Evolutionary conservation across 2,113 vertebrate genomes (phyloP).

Genomic region (Laticauda colubrina): DNA sequence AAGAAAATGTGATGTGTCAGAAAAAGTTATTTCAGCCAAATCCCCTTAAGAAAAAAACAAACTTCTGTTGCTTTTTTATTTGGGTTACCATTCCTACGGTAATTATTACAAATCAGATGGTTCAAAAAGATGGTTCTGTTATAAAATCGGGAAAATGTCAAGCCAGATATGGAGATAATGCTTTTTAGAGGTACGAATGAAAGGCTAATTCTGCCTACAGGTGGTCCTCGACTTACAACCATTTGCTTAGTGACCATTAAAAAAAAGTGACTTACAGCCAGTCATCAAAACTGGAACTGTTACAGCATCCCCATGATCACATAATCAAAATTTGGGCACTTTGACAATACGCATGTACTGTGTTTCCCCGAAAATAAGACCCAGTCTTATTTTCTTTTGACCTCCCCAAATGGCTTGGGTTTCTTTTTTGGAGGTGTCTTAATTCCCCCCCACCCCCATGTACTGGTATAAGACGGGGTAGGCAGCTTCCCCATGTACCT

Average conservation of each 20-base stretch:
- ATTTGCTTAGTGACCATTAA: neutral
- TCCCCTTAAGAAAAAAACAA: neutral
- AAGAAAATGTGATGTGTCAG: neutral
- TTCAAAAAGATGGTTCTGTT: neutral
- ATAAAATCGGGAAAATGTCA: neutral
- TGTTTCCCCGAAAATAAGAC: too few relatives aligned
- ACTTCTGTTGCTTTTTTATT: neutral
- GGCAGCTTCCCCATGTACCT: too few relatives aligned
- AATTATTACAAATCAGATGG: neutral
- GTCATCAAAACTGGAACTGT: neutral
- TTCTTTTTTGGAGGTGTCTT: too few relatives aligned
- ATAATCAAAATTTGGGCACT: neutral
- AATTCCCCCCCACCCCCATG: too few relatives aligned
- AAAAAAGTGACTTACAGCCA: neutral
- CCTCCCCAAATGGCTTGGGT: too few relatives aligned
- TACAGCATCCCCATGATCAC: neutral
- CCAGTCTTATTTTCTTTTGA: too few relatives aligned
- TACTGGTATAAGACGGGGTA: too few relatives aligned
- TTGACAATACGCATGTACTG: neutral
- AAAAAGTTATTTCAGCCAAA: neutral
- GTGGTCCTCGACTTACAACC: neutral
- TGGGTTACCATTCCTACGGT: neutral
- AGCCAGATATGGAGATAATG: neutral
- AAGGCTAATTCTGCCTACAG: neutral
- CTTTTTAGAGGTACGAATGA: neutral